Conservation (phyloP, 1,140 invertebrate species). For the Drosophila murphyi region DNA sequence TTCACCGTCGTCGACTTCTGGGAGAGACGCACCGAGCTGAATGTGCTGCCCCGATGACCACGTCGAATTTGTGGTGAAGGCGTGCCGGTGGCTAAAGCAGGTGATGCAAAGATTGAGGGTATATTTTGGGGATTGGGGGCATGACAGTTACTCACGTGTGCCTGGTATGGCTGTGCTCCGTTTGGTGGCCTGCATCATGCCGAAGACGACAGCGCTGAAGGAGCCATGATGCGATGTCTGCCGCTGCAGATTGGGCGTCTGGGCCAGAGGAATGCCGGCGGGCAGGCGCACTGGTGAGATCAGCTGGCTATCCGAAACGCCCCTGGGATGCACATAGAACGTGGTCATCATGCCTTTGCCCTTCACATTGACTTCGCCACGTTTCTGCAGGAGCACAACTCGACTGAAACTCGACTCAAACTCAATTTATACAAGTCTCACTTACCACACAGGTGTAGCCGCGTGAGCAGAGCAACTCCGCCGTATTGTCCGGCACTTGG, state of each 20-base stretch:
- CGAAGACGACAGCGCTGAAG: conserved; percentile 94
- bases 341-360: conserved; percentile 98
- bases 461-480: conserved; percentile 85
- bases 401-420: neutral
- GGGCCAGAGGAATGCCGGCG: conserved; percentile 75
- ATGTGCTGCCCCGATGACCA: conserved; percentile 85
- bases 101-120: neutral
- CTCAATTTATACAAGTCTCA: neutral
- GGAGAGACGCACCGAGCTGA: conserved; percentile 86
- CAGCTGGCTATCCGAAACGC: conserved; percentile 85
- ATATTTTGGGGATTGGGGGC: neutral
- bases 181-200: conserved; percentile 91
- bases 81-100: conserved; percentile 75
- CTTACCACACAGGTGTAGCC: conserved; percentile 82
- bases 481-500: conserved; percentile 94
- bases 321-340: conserved; percentile 92
- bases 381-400: conserved; percentile 85
- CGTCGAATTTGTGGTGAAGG: conserved; percentile 83
- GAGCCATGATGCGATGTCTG: conserved; percentile 91
- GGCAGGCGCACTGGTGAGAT: conserved; percentile 75
- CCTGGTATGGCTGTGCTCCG: conserved; percentile 86
- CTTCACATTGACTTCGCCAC: conserved; percentile 95
- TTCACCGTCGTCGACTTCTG: conserved; percentile 83
- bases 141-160: conserved; percentile 80
- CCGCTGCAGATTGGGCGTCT: conserved; percentile 85